Conservation (phyloP, 2,113 vertebrate genomes). For the Ammodytes marinus region DNA sequence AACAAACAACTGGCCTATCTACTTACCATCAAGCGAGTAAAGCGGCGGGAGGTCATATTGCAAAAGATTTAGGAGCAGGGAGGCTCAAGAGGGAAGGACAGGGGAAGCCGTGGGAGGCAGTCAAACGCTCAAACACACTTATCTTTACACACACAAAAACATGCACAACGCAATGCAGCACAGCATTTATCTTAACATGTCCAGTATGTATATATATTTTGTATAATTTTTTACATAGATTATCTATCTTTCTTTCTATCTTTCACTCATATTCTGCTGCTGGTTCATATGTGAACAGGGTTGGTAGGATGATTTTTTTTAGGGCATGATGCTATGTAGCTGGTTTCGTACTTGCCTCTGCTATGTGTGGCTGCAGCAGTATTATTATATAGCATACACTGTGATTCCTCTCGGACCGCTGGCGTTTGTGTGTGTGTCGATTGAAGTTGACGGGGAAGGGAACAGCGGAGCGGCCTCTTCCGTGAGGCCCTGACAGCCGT, state of each 20-base stretch:
- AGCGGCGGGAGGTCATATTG: conserved; percentile 70
- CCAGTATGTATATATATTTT: not conserved
- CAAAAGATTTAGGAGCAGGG: conserved; percentile 68
- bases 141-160: not conserved
- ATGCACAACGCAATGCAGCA: not conserved
- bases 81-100: conserved; percentile 52
- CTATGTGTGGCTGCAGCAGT: conserved; percentile 22
- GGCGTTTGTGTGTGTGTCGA: conserved; percentile 38
- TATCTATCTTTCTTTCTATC: conserved; percentile 6
- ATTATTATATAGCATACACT: conserved; percentile 1
- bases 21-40: conserved; percentile 79
- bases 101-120: conserved; percentile 31
- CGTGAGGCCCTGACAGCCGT: conserved; percentile 72
- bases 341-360: conserved; percentile 9
- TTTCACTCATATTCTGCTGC: not conserved
- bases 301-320: not conserved
- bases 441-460: conserved; percentile 57
- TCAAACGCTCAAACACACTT: conserved; percentile 32
- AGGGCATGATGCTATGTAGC: not conserved
- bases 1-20: conserved; percentile 85
- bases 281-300: conserved; percentile 1
- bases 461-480: conserved; percentile 59
- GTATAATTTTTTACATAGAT: not conserved
- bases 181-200: not conserved
- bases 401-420: conserved; percentile 27